Base-by-base conservation (phyloP, 1,140 invertebrate species). In the Pseudobourletiella spinata region DNA sequence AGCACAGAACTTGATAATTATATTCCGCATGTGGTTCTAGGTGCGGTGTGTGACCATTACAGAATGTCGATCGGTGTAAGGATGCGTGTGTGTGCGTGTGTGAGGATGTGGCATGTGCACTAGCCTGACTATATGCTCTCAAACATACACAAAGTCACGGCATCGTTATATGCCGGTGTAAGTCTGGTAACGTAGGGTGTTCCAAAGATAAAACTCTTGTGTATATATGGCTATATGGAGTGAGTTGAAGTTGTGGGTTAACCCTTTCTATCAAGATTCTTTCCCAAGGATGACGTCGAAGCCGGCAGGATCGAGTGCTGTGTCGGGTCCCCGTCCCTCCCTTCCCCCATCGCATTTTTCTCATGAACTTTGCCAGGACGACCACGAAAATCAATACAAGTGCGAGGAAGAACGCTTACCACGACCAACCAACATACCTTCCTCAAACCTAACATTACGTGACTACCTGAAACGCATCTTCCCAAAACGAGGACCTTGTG, bases 271-370 rank as follows among this genome's bases (percentile, higher is more conserved):
- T 30, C 24, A 26, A 44, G 44, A 28, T 59, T 32, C 25, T 59
- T 59, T 32, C 29, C 22, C 39, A 46, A 50, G 46, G 29, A 51
- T 59, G 57, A 59, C 57, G 57, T 59, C 42, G 57, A 24, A 29
- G 28, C n/a, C 18, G 16, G 14, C 43, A 20, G 57, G 18, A 26
- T 59, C 57, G 57, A 59, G 57, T 59, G 57, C 57, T 59, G 57
- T 16, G 42, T 59, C 57, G 29, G 29, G 57, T 59, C 57, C 39
- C 46, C 57, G 39, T 11, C 35, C 35, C 39, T 43, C 24, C 56
- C 56, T 57, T 57, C 56, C 56, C 4, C 39, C 56, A n/a, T 39
- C 32, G 32, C 56, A 35, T 46, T 28, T 43, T n/a, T n/a, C 32
- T 39, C 8, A 39, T 39, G 32, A 39, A 39, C 32, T 39, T 39